Evolutionary conservation across 1,140 invertebrate species (phyloP).

Genomic region (Drosophila baimaii): DNA sequence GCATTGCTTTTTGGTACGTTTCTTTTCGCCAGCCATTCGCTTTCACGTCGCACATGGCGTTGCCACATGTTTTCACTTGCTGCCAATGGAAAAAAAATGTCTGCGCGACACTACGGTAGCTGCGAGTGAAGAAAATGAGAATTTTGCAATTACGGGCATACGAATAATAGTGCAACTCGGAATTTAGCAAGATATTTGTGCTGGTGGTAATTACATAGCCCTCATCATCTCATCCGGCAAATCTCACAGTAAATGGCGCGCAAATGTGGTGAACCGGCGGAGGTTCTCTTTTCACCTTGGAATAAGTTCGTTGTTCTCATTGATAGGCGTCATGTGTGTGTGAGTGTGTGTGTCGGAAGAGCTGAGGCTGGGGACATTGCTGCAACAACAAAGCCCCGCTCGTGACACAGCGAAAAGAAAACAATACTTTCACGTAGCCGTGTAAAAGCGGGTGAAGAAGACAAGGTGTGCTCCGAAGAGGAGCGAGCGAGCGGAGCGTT

Average conservation of each 20-base stretch:
- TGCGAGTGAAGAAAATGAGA: not conserved
- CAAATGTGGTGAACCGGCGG: constrained; percentile 75
- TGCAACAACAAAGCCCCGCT: constrained; percentile 51
- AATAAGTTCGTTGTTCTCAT: constrained; percentile 80
- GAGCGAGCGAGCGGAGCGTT: constrained; percentile 59
- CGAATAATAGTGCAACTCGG: not conserved
- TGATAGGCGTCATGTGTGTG: constrained; percentile 46
- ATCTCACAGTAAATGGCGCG: constrained; percentile 64
- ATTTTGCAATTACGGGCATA: not conserved
- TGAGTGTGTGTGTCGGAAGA: constrained; percentile 43
- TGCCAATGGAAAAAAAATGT: constrained; percentile 21
- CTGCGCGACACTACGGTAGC: not conserved
- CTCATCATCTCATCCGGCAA: constrained; percentile 48
- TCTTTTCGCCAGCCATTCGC: constrained; percentile 66
- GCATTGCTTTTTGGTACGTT: constrained; percentile 70
- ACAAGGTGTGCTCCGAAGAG: constrained; percentile 25
- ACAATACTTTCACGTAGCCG: constrained; percentile 67
- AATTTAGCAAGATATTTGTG: not conserved
- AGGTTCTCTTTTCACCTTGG: constrained; percentile 56
- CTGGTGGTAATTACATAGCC: constrained; percentile 13
- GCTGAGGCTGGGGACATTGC: constrained; percentile 70
- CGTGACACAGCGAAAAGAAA: constrained; percentile 77
- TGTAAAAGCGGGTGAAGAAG: constrained; percentile 55
- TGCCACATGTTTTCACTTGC: constrained; percentile 64
- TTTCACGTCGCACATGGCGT: constrained; percentile 68